Percentiles rank a stretch among this genome's conserved stretches.
Evolutionary conservation across 2,888 invertebrate species (phyloP).

Genomic region (Drosophila antonietae): DNA sequence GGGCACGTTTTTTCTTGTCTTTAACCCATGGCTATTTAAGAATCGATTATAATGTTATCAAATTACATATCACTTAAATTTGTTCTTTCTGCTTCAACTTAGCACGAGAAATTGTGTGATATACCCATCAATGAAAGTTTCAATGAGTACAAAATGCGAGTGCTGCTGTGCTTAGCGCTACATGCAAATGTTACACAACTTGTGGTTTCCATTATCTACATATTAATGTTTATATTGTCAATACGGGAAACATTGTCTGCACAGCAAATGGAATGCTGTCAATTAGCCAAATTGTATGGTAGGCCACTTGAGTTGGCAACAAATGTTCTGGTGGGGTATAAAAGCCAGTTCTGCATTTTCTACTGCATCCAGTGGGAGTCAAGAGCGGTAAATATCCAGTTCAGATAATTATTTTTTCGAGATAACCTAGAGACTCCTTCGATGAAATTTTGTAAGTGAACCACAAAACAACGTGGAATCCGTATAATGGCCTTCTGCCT

Average conservation of each 20-base stretch:
- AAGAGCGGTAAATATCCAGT: conserved; percentile 51
- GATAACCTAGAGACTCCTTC: conserved; percentile 4
- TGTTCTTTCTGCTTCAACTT: not conserved
- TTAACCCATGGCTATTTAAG: conserved; percentile 34
- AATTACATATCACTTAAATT: not conserved
- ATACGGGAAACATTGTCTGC: conserved; percentile 16
- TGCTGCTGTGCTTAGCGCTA: not conserved
- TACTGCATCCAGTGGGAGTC: conserved; percentile 17
- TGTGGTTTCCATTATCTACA: conserved; percentile 19
- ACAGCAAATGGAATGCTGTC: not conserved
- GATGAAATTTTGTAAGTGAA: conserved; percentile 65
- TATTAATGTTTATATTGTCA: conserved; percentile 22
- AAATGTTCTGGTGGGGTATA: conserved; percentile 40
- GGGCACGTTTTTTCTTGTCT: conserved; percentile 41
- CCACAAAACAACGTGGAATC: not conserved
- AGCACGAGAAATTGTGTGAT: not conserved
- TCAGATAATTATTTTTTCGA: conserved; percentile 58
- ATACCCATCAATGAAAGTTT: not conserved
- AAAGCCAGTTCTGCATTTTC: conserved; percentile 38
- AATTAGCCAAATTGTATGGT: conserved; percentile 40
- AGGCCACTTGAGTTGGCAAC: conserved; percentile 29
- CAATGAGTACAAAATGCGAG: not conserved
- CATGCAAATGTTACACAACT: conserved; percentile 31
- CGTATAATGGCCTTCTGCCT: not conserved
- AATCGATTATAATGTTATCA: too few species aligned